phyloP scores from a whole-genome alignment of 2,797 vertebrate species.

The Ispidina picta region DNA sequence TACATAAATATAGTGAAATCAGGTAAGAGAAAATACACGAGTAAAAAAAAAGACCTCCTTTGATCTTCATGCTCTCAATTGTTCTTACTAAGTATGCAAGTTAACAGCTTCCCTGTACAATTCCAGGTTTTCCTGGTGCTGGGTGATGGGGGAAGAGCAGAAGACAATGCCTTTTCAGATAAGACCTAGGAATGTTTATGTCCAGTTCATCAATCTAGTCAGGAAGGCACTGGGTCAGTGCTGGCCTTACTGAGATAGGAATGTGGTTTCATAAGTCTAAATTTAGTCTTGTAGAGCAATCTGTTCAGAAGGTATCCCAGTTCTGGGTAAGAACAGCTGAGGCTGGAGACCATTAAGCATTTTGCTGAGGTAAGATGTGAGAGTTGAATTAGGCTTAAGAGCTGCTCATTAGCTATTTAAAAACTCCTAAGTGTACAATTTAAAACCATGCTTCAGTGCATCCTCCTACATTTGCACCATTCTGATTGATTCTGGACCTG shows the following conservation, averaged over 20 bases:
- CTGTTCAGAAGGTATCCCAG: not conserved
- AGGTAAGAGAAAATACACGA: not conserved
- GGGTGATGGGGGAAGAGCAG: not conserved
- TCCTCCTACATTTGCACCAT: not conserved
- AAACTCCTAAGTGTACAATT: not conserved
- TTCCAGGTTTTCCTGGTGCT: not conserved
- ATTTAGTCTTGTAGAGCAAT: not conserved
- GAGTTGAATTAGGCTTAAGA: not conserved
- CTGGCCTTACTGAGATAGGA: not conserved
- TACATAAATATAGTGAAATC: not conserved
- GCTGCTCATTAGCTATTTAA: not conserved
- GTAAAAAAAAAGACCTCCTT: not conserved
- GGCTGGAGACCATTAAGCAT: not conserved
- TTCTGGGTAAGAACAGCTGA: not conserved
- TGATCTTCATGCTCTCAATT: not conserved
- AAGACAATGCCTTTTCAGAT: not conserved
- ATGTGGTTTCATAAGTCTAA: not conserved
- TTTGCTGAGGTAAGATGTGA: not conserved
- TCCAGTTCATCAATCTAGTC: not conserved
- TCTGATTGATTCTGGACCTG: not conserved
- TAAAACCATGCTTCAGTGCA: rapidly evolving
- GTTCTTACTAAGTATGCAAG: not conserved
- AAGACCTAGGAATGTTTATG: not conserved
- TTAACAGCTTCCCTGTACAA: not conserved
- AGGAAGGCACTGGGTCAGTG: not conserved